Evolutionary conservation across 2,888 invertebrate genomes (phyloP).

Genomic region (Melipona beecheii): DNA sequence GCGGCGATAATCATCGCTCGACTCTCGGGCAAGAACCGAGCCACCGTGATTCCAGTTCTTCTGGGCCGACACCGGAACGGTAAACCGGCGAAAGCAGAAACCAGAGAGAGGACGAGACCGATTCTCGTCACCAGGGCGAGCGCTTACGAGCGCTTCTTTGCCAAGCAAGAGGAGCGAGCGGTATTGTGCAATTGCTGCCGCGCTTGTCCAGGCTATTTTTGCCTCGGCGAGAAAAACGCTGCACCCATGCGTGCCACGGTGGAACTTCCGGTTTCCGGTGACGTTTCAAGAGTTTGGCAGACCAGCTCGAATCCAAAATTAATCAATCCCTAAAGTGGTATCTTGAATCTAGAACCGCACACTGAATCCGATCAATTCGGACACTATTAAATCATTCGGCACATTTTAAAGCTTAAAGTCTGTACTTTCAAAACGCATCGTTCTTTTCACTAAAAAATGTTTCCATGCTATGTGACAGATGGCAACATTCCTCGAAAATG

Average conservation of each 20-base stretch:
- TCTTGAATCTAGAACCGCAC: too few species aligned
- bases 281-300: neutral
- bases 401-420: too few species aligned
- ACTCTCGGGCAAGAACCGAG: conserved; percentile 55
- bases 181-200: conserved; percentile 58
- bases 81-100: conserved; percentile 26
- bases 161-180: conserved; percentile 55
- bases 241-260: neutral
- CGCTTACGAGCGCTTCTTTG: conserved; percentile 31
- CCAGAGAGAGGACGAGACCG: conserved; percentile 27
- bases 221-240: conserved; percentile 19
- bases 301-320: neutral
- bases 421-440: too few species aligned
- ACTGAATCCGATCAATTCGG: too few species aligned
- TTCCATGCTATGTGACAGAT: too few species aligned
- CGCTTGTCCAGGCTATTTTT: conserved; percentile 32
- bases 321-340: too few species aligned
- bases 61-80: conserved; percentile 19
- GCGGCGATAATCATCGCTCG: conserved; percentile 63
- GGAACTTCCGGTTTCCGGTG: neutral
- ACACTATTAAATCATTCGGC: too few species aligned
- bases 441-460: too few species aligned
- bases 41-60: conserved; percentile 68
- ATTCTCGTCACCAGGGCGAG: conserved; percentile 12
- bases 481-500: too few species aligned